Percentiles rank a stretch among this genome's conserved stretches.
Evolutionary conservation across 2,797 vertebrate genomes (phyloP).

Genomic region (Tangara arthus): DNA sequence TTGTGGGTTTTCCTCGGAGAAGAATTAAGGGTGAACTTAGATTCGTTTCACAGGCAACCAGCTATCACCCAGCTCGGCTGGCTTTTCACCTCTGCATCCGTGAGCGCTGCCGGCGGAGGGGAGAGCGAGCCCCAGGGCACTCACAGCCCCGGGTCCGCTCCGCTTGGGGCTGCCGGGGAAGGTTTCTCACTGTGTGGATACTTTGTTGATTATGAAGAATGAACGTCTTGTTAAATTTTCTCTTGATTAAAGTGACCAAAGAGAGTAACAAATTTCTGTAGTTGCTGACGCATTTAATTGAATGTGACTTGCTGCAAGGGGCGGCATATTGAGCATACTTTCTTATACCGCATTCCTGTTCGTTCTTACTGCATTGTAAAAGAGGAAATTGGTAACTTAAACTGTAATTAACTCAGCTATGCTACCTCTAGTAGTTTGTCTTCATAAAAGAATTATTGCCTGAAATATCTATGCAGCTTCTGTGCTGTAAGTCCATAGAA

Average conservation of each 20-base stretch:
- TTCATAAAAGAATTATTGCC: background rate
- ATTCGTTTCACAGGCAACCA: too few relatives aligned
- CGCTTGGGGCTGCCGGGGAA: fast-evolving
- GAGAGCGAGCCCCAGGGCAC: fast-evolving
- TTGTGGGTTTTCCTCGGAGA: too few relatives aligned
- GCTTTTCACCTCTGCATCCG: background rate
- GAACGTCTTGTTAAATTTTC: fast-evolving
- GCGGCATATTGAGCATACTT: fast-evolving
- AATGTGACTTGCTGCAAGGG: background rate
- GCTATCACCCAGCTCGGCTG: too few relatives aligned
- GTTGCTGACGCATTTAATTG: fast-evolving
- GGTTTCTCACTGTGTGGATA: fast-evolving
- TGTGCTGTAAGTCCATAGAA: background rate
- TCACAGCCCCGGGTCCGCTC: fast-evolving
- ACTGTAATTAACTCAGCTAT: background rate
- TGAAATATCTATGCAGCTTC: background rate
- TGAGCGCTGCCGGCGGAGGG: fast-evolving
- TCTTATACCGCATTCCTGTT: fast-evolving
- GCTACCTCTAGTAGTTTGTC: background rate
- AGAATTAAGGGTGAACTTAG: too few relatives aligned
- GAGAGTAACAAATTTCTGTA: background rate
- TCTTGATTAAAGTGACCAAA: background rate
- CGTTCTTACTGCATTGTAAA: background rate
- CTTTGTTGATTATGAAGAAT: fast-evolving
- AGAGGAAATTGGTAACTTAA: background rate